Evolutionary conservation across 2,888 invertebrate genomes (phyloP).

Genomic region (Tortricodes alternella): DNA sequence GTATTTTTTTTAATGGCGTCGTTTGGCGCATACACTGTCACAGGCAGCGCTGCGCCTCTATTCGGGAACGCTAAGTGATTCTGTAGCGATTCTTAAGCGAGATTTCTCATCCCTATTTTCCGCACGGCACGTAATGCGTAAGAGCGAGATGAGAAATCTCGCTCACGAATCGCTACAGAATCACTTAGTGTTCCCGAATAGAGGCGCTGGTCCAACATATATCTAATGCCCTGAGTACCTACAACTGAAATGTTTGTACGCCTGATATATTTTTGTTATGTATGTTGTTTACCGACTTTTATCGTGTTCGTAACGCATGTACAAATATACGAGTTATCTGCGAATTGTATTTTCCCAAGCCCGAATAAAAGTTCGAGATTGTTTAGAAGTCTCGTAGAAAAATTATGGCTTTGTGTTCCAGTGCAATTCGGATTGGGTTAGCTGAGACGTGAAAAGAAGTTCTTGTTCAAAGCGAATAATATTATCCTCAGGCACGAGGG

Average conservation of each 20-base stretch:
- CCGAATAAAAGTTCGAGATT: constrained; percentile 16
- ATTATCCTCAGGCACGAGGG: not conserved
- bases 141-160: no score
- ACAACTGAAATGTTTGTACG: not conserved
- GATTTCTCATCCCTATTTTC: no score
- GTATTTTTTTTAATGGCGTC: no score
- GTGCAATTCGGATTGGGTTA: constrained; percentile 10
- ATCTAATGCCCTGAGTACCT: no score
- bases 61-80: no score
- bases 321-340: constrained; percentile 17
- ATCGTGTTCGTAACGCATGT: constrained; percentile 15
- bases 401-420: constrained; percentile 31
- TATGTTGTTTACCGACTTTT: constrained; percentile 14
- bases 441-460: not conserved
- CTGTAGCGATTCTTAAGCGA: no score
- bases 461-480: not conserved
- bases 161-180: no score
- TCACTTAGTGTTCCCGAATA: no score
- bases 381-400: constrained; percentile 28
- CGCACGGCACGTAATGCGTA: no score
- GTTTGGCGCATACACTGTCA: no score
- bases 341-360: constrained; percentile 4
- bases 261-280: constrained; percentile 5
- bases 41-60: no score
- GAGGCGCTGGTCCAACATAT: no score